Base-by-base conservation (phyloP, 2,888 invertebrate genomes). In the Anthrax anthrax region DNA sequence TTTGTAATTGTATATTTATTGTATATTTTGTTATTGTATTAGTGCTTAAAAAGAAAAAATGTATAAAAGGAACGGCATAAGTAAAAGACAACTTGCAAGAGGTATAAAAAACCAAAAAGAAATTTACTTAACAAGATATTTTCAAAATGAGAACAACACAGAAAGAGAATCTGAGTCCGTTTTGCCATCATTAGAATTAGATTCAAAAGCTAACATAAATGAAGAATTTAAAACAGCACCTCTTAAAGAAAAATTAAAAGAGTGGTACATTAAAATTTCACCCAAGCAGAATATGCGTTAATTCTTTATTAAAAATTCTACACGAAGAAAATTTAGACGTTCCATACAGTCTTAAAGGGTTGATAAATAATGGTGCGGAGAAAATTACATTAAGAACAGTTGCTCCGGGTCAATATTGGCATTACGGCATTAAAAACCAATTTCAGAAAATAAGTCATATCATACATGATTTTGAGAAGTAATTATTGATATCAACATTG, bases 401-500 rank as follows among this genome's bases (percentile, higher is more conserved):
- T 36, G n/a, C 29, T 13, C 47, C 51, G 14, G 48, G 49, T 27
- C 18, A 42, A 42, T 51, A 52, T 45, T 42, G 39, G 14, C 48
- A 52, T 47, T 52, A 49, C 18, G 50, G 50, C 17, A 47, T 50
- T 6, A 18, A 44, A 49, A 23, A 45, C 23, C 50, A 38, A 40
- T 39, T 50, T 32, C 40, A 42, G 13, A 50, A 50, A 42, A 47
- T 34, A 3, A 34, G 34, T 19, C n/a, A 51, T 32, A 27, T 42
- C 39, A 48, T 29, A 32, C 36, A 37, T 38, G 18, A n/a, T 48
- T 48, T 48, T 37, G 51, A n/a, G 48, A 52, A 49, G 40, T 50
- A 40, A 17, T 49, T 47, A 37, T 43, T 10, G 49, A 50, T 37
- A 41, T 52, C 18, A 47, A 47, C 40, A 41, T 50, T n/a, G 50